phyloP scores from a whole-genome alignment of 2,888 invertebrate genomes.

The Acanthopleura granulata region DNA sequence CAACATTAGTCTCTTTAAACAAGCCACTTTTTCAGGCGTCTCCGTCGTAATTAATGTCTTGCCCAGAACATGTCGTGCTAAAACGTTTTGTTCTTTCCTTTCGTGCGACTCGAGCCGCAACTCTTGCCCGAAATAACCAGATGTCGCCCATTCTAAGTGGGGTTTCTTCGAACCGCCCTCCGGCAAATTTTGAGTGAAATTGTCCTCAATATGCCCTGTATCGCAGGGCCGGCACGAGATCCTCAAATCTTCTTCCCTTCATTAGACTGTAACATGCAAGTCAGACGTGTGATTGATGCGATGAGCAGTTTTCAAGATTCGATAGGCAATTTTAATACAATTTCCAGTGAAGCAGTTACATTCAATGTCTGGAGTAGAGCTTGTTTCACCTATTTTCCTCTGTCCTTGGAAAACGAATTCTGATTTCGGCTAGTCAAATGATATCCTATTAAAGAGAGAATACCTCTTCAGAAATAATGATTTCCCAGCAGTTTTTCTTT shows the following conservation, averaged over 20 bases:
- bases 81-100: constrained; percentile 20
- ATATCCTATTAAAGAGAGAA: no score
- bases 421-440: no score
- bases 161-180: constrained; percentile 3
- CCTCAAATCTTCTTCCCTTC: constrained; percentile 1
- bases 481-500: no score
- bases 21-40: constrained; percentile 9
- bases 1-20: constrained; percentile 15
- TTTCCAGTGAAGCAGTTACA: no score
- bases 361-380: no score
- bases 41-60: constrained; percentile 14
- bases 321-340: no score
- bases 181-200: constrained; percentile 12
- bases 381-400: no score
- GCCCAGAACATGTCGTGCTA: constrained; percentile 10
- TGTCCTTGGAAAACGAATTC: no score
- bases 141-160: background rate
- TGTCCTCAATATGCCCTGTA: constrained; percentile 9
- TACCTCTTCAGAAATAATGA: no score
- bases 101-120: background rate
- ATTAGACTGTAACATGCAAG: constrained; percentile 10
- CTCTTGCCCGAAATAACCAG: constrained; percentile 4
- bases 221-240: background rate
- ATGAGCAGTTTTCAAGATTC: background rate
- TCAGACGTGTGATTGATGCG: constrained; percentile 4